phyloP scores from a whole-genome alignment of 2,888 invertebrate genomes.

The Rotaria socialis region DNA sequence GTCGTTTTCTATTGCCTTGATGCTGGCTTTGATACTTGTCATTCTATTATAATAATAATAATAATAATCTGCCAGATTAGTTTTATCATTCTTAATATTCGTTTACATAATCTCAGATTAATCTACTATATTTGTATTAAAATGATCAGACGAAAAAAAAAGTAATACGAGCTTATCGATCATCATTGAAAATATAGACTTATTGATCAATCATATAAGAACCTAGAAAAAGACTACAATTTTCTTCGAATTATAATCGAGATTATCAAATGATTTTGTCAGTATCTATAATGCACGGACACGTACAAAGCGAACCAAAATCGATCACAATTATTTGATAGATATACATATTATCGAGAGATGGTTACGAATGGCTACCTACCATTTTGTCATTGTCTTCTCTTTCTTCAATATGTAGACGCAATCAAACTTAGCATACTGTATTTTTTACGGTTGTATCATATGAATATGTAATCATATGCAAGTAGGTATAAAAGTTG shows the following conservation, averaged over 20 bases:
- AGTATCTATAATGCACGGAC: not conserved
- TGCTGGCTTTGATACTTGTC: not conserved
- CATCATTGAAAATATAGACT: not conserved
- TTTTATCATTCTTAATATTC: not conserved
- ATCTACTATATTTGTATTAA: not conserved
- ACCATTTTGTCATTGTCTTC: not conserved
- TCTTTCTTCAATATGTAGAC: not conserved
- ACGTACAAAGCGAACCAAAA: not conserved
- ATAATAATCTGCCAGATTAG: not conserved
- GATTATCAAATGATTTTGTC: conserved; percentile 21
- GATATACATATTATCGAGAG: not conserved
- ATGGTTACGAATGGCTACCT: not conserved
- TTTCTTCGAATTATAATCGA: not conserved
- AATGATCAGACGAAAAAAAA: not conserved
- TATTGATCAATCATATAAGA: not conserved
- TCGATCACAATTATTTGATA: conserved; percentile 15
- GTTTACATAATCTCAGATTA: not conserved
- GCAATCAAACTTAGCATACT: not conserved
- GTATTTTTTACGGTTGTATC: not conserved
- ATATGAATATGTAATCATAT: not conserved
- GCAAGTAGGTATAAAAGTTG: not conserved
- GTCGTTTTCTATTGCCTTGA: not conserved
- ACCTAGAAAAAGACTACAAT: too few species aligned
- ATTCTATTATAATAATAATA: not conserved
- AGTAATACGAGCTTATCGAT: conserved; percentile 13